phyloP scores from a whole-genome alignment of 2,797 vertebrate genomes.

The Simalia tracyae region DNA sequence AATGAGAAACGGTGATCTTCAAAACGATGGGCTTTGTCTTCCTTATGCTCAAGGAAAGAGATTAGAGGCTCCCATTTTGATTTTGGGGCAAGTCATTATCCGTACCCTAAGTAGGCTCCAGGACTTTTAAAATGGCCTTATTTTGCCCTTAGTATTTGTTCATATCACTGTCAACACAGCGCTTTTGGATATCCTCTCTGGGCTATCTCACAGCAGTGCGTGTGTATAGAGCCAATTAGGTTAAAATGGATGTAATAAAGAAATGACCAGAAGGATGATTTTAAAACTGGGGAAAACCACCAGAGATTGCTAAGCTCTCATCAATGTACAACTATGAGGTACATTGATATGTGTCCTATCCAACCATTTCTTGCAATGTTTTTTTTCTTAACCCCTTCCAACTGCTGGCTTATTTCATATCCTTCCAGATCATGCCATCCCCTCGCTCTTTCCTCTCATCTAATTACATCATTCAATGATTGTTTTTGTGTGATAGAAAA shows the following conservation, averaged over 20 bases:
- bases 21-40: background rate
- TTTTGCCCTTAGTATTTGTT: background rate
- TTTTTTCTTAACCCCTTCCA: background rate
- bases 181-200: background rate
- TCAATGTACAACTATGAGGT: background rate
- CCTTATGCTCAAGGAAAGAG: background rate
- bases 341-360: background rate
- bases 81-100: background rate
- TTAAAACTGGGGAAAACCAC: background rate
- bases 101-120: background rate
- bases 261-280: background rate
- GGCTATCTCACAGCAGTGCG: background rate
- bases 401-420: background rate
- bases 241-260: background rate
- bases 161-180: background rate
- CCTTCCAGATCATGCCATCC: background rate
- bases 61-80: background rate
- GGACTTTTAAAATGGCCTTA: background rate
- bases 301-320: background rate
- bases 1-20: background rate
- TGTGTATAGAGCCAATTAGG: background rate
- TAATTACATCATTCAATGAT: background rate
- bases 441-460: background rate
- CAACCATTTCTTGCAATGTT: background rate
- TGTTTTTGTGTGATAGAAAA: background rate